Percentiles rank a stretch among this genome's conserved stretches.
Evolutionary conservation across 2,797 vertebrate genomes (phyloP).

Genomic region (Delichon dasypus): DNA sequence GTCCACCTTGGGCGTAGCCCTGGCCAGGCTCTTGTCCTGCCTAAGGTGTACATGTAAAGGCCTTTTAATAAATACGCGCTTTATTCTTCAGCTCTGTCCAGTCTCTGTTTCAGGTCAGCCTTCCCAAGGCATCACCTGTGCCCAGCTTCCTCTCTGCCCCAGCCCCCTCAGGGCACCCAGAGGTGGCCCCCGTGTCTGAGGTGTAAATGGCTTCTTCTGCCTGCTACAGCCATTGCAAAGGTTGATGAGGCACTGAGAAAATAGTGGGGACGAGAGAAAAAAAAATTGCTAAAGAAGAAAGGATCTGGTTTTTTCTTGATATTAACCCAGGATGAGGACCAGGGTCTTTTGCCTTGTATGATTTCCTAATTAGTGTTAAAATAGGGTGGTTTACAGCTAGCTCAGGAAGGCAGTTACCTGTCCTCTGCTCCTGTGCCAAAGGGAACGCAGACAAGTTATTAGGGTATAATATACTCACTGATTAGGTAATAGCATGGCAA

Average conservation of each 20-base stretch:
- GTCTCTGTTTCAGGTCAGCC: background rate
- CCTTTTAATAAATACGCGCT: too few species aligned
- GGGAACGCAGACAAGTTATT: background rate
- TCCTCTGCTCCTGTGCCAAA: background rate
- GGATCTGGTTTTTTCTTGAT: background rate
- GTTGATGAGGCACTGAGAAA: background rate
- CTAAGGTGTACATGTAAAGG: too few species aligned
- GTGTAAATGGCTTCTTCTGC: background rate
- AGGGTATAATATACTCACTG: constrained; percentile 1
- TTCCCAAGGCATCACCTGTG: background rate
- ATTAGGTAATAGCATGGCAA: constrained; percentile 20
- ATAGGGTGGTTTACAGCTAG: background rate
- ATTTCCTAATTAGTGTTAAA: background rate
- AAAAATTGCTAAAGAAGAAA: background rate
- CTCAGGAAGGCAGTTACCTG: background rate
- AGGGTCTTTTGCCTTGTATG: background rate
- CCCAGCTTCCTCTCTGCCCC: background rate
- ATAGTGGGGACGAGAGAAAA: background rate
- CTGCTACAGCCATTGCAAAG: background rate
- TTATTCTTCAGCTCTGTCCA: too few species aligned
- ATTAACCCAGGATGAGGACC: background rate
- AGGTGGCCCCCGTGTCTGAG: background rate
- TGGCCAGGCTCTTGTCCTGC: too few species aligned
- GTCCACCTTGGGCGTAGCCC: too few species aligned
- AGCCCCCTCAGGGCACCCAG: background rate